These are phyloP conservation scores for Clistopyga incitator DNA, from an alignment of 2,888 invertebrate genomes.

Conservation along the genomic window DNA sequence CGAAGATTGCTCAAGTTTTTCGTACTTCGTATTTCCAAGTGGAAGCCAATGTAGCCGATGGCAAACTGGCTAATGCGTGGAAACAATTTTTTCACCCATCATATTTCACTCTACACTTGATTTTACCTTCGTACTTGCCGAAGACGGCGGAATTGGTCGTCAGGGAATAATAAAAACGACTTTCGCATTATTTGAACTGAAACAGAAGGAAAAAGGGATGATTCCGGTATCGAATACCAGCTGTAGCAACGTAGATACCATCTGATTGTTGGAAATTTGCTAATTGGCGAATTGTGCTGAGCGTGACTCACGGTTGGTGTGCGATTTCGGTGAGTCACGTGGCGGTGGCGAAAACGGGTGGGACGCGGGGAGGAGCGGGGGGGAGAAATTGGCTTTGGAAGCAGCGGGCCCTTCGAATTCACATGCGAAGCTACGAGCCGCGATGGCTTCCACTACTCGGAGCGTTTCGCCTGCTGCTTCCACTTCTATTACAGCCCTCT, in stretches of 20 bases:
- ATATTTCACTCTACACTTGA: too few relatives aligned
- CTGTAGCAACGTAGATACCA: conserved; percentile 66
- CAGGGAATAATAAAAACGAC: not conserved
- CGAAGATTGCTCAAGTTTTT: too few relatives aligned
- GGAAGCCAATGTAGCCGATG: too few relatives aligned
- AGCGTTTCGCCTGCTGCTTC: conserved; percentile 38
- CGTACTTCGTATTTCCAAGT: too few relatives aligned
- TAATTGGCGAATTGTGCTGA: conserved; percentile 79
- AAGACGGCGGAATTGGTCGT: too few relatives aligned
- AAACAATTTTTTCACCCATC: too few relatives aligned
- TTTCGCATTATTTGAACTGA: not conserved
- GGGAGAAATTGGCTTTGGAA: conserved; percentile 40
- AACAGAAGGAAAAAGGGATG: not conserved
- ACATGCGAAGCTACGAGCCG: conserved; percentile 69
- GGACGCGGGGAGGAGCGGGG: conserved; percentile 38
- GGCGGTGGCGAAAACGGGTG: conserved; percentile 53
- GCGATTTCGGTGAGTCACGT: conserved; percentile 73
- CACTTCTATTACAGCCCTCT: conserved; percentile 30
- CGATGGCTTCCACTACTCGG: conserved; percentile 56
- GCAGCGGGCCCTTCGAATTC: conserved; percentile 70
- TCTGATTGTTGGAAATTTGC: conserved; percentile 79
- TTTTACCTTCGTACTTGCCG: too few relatives aligned
- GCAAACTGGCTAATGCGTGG: too few relatives aligned
- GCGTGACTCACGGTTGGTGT: conserved; percentile 74
- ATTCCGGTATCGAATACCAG: conserved; percentile 49